phyloP scores from a whole-genome alignment of 2,113 vertebrate genomes.

The Gobius niger region DNA sequence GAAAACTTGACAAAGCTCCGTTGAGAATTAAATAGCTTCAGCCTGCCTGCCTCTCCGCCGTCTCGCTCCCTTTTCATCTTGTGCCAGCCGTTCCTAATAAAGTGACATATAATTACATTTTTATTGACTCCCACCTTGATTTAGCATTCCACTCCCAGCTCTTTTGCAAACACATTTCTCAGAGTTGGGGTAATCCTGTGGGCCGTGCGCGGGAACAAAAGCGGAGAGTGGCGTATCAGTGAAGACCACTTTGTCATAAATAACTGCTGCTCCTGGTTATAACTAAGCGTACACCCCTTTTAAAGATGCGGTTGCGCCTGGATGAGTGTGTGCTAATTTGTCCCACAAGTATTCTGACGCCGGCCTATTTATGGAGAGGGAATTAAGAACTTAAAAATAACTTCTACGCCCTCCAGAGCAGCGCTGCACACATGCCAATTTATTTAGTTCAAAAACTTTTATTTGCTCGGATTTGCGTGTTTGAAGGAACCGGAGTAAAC shows the following conservation, averaged over 20 bases:
- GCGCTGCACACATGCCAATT: background rate
- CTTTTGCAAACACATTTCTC: constrained; percentile 10
- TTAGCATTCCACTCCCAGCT: constrained; percentile 17
- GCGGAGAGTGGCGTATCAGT: background rate
- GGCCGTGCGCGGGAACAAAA: background rate
- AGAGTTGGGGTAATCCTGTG: constrained; percentile 7
- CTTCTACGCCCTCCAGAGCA: background rate
- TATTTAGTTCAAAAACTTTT: background rate
- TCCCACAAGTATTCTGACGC: background rate
- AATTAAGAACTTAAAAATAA: background rate
- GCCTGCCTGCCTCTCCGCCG: constrained; percentile 11
- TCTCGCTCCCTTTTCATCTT: constrained; percentile 28
- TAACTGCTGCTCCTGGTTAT: constrained; percentile 1
- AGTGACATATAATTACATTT: constrained; percentile 33
- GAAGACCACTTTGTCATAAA: constrained; percentile 13
- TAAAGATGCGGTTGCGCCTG: background rate
- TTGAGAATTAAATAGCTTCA: constrained; percentile 16
- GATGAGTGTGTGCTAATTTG: background rate
- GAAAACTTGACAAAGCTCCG: constrained; percentile 27
- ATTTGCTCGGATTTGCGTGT: background rate
- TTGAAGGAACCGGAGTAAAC: too few species aligned
- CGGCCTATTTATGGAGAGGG: background rate
- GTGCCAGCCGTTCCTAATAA: constrained; percentile 14
- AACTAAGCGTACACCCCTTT: background rate
- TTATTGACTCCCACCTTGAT: constrained; percentile 22